These are phyloP conservation scores for Tachuris rubrigastra DNA, from an alignment of 2,113 vertebrate genomes.

Conservation along the genomic window DNA sequence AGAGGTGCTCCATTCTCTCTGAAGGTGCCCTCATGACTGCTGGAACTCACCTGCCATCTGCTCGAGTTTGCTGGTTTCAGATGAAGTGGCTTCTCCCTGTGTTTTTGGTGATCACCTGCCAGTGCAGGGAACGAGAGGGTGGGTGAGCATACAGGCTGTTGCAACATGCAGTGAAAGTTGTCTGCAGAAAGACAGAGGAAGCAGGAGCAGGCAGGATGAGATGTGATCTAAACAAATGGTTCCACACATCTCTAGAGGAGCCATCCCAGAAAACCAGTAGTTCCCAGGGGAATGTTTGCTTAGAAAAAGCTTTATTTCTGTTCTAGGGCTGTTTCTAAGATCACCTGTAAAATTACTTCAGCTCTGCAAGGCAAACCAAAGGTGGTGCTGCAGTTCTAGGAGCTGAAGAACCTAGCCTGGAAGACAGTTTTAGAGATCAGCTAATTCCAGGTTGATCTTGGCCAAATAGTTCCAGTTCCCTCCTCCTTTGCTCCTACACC, in stretches of 20 bases:
- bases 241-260: neutral
- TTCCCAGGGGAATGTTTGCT: neutral
- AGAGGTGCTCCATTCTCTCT: neutral
- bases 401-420: neutral
- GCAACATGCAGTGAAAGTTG: neutral
- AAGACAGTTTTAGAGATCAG: neutral
- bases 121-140: neutral
- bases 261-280: neutral
- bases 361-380: neutral
- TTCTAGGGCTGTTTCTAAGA: neutral
- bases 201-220: neutral
- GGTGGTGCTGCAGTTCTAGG: neutral
- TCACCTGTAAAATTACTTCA: neutral
- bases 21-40: neutral
- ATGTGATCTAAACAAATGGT: neutral
- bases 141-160: neutral
- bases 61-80: neutral
- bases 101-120: neutral
- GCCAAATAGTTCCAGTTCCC: neutral
- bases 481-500: neutral
- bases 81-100: neutral
- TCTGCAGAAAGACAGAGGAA: neutral
- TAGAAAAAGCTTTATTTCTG: neutral
- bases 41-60: neutral
- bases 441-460: neutral